Evolutionary conservation across 2,888 invertebrate species (phyloP).

Genomic region (Trisateles emortualis): DNA sequence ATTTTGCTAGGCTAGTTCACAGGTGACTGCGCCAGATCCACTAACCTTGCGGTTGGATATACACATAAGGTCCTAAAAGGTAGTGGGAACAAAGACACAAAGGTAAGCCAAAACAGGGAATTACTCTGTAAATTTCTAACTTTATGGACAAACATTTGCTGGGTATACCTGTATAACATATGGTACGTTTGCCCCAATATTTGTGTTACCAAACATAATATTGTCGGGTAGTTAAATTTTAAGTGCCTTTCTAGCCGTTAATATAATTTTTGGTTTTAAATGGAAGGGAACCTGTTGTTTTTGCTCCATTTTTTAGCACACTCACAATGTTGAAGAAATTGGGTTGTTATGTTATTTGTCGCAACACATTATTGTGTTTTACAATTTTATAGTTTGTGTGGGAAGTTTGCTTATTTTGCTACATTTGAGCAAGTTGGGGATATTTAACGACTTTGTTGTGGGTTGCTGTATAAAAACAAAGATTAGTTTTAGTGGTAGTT

Average conservation of each 20-base stretch:
- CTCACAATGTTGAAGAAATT: constrained; percentile 1
- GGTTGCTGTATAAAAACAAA: not conserved
- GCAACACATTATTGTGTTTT: not conserved
- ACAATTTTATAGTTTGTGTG: constrained; percentile 5
- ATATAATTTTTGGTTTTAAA: not conserved
- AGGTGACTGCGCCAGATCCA: constrained; percentile 24
- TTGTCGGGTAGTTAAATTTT: not conserved
- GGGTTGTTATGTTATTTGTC: not conserved
- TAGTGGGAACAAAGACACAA: constrained; percentile 31
- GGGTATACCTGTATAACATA: constrained; percentile 8
- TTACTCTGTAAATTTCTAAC: constrained; percentile 29
- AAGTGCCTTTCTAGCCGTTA: not conserved
- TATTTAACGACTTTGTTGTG: not conserved
- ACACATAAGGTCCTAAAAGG: constrained; percentile 25
- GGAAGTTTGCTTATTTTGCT: constrained; percentile 3
- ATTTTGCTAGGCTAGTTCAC: constrained; percentile 35
- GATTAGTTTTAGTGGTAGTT: too few species aligned
- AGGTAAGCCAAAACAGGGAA: constrained; percentile 40
- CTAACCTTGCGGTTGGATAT: constrained; percentile 35
- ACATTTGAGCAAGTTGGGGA: not conserved
- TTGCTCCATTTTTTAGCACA: not conserved
- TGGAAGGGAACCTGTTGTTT: not conserved
- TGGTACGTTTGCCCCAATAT: constrained; percentile 3
- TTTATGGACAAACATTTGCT: constrained; percentile 32
- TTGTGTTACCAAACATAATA: constrained; percentile 6